These are phyloP conservation scores for Melolontha melolontha DNA, from an alignment of 2,888 invertebrate genomes.

Conservation along the genomic window DNA sequence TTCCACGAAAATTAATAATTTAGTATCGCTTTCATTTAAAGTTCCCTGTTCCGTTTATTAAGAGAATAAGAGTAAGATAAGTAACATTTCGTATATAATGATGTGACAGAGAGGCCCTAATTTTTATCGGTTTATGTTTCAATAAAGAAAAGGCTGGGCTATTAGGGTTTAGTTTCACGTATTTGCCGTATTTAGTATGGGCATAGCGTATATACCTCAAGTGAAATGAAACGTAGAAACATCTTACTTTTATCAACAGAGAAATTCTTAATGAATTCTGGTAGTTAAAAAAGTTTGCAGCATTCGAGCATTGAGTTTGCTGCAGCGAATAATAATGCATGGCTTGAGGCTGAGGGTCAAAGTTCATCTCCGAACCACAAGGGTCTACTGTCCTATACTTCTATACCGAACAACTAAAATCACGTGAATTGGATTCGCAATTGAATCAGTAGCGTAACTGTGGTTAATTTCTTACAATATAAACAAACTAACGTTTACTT, in stretches of 20 bases:
- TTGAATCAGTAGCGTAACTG: slow-evolving; percentile 42
- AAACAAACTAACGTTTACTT: slow-evolving; percentile 49
- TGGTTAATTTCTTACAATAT: slow-evolving; percentile 43
- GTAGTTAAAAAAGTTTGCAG: slow-evolving; percentile 66
- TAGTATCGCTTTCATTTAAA: too few relatives aligned
- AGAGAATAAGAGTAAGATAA: too few relatives aligned
- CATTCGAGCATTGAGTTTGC: slow-evolving; percentile 63
- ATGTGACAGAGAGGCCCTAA: slow-evolving; percentile 4
- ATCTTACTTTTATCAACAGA: slow-evolving; percentile 65
- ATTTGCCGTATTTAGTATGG: slow-evolving; percentile 61
- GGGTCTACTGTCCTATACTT: slow-evolving; percentile 48
- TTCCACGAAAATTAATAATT: too few relatives aligned
- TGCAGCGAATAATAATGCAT: slow-evolving; percentile 65
- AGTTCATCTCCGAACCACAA: slow-evolving; percentile 59
- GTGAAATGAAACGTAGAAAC: slow-evolving; percentile 65
- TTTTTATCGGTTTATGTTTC: slow-evolving; percentile 41
- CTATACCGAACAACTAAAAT: slow-evolving; percentile 49
- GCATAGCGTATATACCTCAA: slow-evolving; percentile 61
- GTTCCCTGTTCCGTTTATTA: too few relatives aligned
- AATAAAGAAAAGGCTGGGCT: slow-evolving; percentile 36
- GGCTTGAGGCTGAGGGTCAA: slow-evolving; percentile 59
- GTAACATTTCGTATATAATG: neutral
- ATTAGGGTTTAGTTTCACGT: slow-evolving; percentile 47
- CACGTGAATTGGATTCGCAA: slow-evolving; percentile 54
- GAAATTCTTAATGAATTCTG: slow-evolving; percentile 66